Conservation (phyloP, 2,113 vertebrate species). For the Willisornis vidua region DNA sequence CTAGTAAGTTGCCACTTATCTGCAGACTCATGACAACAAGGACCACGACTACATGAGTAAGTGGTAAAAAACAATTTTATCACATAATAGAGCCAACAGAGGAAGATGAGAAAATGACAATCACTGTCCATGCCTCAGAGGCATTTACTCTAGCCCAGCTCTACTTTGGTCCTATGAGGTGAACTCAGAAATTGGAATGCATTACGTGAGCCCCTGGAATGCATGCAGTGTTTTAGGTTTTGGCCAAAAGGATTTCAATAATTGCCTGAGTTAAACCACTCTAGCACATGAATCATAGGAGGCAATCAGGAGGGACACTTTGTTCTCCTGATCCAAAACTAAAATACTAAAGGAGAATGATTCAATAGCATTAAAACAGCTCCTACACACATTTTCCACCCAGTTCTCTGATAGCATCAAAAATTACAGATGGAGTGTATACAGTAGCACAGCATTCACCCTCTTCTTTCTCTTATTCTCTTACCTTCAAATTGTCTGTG, state of each 20-base stretch:
- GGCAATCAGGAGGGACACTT: not conserved
- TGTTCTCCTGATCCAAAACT: not conserved
- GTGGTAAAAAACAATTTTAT: not conserved
- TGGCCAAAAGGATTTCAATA: not conserved
- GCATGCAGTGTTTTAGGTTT: not conserved
- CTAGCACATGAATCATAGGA: not conserved
- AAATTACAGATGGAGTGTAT: not conserved
- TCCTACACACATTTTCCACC: not conserved
- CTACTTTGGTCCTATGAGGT: not conserved
- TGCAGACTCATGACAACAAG: not conserved
- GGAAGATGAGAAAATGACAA: not conserved
- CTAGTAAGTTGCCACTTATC: not conserved
- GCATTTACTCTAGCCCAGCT: not conserved
- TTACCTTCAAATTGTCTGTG: not conserved
- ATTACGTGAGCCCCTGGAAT: not conserved
- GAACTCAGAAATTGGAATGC: not conserved
- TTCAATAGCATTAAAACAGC: not conserved
- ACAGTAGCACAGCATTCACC: accelerated
- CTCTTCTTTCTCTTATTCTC: not conserved
- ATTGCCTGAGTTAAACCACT: not conserved
- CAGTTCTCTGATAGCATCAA: not conserved
- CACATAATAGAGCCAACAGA: not conserved
- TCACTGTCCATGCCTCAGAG: not conserved
- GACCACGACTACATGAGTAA: not conserved
- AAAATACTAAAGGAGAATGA: not conserved